Evolutionary conservation across 2,113 vertebrate genomes (phyloP).

Genomic region (Leptosomus discolor): DNA sequence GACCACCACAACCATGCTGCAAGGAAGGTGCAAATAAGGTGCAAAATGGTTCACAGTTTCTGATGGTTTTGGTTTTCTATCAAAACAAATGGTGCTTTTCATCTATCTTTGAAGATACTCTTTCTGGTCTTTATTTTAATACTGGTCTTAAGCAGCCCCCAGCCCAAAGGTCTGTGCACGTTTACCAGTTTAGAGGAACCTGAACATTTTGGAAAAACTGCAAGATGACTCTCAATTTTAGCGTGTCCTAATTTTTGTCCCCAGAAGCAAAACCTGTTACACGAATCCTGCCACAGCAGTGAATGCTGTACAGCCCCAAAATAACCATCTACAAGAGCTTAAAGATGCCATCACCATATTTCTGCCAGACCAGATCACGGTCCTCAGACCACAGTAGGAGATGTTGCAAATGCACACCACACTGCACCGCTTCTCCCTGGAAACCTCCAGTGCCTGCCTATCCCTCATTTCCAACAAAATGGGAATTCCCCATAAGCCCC

Average conservation of each 20-base stretch:
- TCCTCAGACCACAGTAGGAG: accelerated
- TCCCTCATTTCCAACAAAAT: neutral
- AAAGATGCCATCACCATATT: neutral
- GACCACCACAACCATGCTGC: accelerated
- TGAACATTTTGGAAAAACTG: neutral
- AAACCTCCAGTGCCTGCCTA: neutral
- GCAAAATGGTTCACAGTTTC: neutral
- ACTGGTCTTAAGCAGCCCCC: accelerated
- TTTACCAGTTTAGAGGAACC: neutral
- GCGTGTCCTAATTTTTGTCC: neutral
- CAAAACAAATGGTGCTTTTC: neutral
- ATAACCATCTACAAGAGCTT: neutral
- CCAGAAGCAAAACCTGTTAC: neutral
- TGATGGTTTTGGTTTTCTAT: neutral
- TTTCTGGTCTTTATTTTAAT: neutral
- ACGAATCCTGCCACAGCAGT: neutral
- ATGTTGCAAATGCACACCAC: neutral
- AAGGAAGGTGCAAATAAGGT: neutral
- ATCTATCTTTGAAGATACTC: neutral
- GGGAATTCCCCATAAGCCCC: neutral
- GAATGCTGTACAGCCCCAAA: neutral
- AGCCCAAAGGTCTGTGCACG: neutral
- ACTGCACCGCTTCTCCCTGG: accelerated
- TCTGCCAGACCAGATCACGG: neutral
- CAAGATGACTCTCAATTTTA: neutral